A percentile compares a stretch with the other conserved stretches of the same genome.
Evolutionary conservation across 2,888 invertebrate species (phyloP).

Genomic region (Agrochola circellaris): DNA sequence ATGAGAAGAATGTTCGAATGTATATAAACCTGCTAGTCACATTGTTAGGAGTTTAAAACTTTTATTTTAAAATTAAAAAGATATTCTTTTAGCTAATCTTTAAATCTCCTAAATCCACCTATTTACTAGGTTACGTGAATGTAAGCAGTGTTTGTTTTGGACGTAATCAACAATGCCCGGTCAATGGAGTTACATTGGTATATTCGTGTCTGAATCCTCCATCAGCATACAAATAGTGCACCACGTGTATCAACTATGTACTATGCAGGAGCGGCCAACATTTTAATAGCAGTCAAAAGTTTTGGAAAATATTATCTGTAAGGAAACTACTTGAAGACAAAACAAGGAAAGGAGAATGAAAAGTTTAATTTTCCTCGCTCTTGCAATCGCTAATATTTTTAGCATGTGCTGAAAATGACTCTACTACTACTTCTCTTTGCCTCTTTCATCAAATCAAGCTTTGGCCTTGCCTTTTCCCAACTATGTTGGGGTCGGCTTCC

Average conservation of each 20-base stretch:
- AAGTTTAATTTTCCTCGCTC: background rate
- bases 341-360: background rate
- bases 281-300: background rate
- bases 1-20: background rate
- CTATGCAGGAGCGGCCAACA: slow-evolving; percentile 22
- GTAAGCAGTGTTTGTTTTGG: slow-evolving; percentile 7
- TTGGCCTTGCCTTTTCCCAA: no score
- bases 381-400: background rate
- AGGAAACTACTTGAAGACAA: background rate
- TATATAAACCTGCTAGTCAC: background rate
- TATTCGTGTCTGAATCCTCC: slow-evolving; percentile 39
- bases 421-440: no score
- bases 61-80: background rate
- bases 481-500: no score
- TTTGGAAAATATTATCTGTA: background rate
- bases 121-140: background rate
- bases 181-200: slow-evolving; percentile 36
- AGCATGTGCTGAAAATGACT: no score
- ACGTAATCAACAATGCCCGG: slow-evolving; percentile 36
- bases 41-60: background rate
- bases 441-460: background rate
- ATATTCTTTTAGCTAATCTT: background rate
- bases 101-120: slow-evolving; percentile 8
- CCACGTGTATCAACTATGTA: slow-evolving; percentile 53
- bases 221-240: slow-evolving; percentile 39